These are phyloP conservation scores for Lasioglossum marginatum DNA, from an alignment of 2,888 invertebrate species.

Conservation along the genomic window DNA sequence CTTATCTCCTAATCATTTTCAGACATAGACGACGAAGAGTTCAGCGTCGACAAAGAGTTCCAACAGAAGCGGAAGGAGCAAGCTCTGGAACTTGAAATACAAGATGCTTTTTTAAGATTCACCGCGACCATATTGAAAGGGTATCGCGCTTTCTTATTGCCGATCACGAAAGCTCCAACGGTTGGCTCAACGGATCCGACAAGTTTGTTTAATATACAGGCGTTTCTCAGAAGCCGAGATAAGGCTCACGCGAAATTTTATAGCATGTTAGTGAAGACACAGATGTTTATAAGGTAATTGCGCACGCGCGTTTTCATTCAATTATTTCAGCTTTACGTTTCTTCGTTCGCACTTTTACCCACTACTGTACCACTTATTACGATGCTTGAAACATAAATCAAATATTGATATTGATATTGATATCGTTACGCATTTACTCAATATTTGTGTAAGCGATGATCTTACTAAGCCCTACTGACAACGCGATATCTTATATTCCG, in stretches of 20 bases:
- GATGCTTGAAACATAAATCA: not conserved
- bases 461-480: not conserved
- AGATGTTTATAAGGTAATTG: conserved; percentile 93
- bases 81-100: conserved; percentile 96
- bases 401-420: not conserved
- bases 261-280: conserved; percentile 94
- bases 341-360: not conserved
- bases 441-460: not conserved
- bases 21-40: conserved; percentile 80
- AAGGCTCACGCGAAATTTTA: conserved; percentile 96
- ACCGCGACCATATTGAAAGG: conserved; percentile 97
- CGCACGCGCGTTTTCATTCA: conserved; percentile 7
- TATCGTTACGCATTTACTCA: not conserved
- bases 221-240: conserved; percentile 95
- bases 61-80: conserved; percentile 87
- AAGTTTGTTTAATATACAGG: conserved; percentile 96
- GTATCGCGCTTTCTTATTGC: conserved; percentile 94
- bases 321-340: not conserved
- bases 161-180: conserved; percentile 97
- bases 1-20: not conserved
- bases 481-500: not conserved
- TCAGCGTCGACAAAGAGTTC: conserved; percentile 81
- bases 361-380: not conserved
- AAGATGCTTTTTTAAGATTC: conserved; percentile 98
- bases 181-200: conserved; percentile 97